phyloP scores from a whole-genome alignment of 1,140 invertebrate genomes.

The Helicoverpa zea region DNA sequence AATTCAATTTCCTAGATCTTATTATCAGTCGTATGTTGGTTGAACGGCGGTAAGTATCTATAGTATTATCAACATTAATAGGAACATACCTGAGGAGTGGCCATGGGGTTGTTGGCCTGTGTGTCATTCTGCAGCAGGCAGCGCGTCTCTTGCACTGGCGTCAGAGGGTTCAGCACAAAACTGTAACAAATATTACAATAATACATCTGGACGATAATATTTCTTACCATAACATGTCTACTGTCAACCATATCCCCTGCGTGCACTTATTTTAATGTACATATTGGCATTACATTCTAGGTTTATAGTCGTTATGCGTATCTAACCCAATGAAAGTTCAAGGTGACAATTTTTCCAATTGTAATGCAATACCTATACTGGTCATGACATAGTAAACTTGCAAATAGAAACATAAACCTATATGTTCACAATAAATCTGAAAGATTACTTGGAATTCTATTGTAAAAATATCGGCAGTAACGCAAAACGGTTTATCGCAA shows the following conservation, averaged over 20 bases:
- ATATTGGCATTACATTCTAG: too few relatives aligned
- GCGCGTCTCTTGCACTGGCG: slow-evolving; percentile 96
- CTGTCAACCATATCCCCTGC: too few relatives aligned
- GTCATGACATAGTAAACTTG: too few relatives aligned
- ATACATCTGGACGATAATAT: neutral
- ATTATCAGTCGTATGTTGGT: slow-evolving; percentile 16
- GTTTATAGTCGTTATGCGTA: too few relatives aligned
- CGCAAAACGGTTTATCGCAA: slow-evolving; percentile 49
- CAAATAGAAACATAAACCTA: too few relatives aligned
- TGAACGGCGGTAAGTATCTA: neutral
- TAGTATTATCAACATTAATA: neutral
- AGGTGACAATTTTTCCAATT: too few relatives aligned
- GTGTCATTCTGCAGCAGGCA: slow-evolving; percentile 98
- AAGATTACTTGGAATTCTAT: too few relatives aligned
- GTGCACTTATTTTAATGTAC: too few relatives aligned
- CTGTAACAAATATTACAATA: slow-evolving; percentile 86
- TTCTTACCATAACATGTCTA: neutral
- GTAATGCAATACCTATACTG: too few relatives aligned
- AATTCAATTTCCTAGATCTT: slow-evolving; percentile 21
- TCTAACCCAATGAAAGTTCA: too few relatives aligned
- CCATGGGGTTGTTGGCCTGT: slow-evolving; percentile 94
- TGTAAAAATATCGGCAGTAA: slow-evolving; percentile 13
- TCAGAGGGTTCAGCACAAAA: slow-evolving; percentile 96
- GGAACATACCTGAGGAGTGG: slow-evolving; percentile 89
- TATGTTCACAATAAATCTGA: too few relatives aligned